Conservation (phyloP, 2,888 invertebrate species). For the Nasonovia ribisnigri region DNA sequence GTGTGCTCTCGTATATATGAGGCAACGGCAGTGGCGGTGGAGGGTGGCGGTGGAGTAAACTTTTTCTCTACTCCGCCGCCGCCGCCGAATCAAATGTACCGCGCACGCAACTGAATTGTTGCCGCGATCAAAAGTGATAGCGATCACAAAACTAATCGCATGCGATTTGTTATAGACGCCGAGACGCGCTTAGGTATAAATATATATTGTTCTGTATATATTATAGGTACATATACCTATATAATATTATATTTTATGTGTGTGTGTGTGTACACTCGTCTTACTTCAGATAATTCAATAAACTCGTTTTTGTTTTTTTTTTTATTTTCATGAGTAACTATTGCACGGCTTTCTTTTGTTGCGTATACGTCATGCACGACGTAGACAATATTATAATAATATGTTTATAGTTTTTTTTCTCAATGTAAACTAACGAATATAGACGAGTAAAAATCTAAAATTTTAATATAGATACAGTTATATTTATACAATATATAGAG, state of each 20-base stretch:
- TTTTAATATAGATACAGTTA: background rate
- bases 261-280: background rate
- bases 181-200: background rate
- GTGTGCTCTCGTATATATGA: no score
- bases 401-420: background rate
- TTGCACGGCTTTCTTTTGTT: background rate
- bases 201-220: background rate
- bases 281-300: background rate
- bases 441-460: background rate
- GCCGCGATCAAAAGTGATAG: slow-evolving; percentile 60
- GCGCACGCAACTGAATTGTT: slow-evolving; percentile 20
- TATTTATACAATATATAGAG: no score
- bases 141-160: slow-evolving; percentile 49
- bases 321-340: background rate
- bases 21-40: background rate
- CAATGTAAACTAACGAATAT: background rate
- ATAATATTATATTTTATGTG: background rate
- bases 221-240: background rate
- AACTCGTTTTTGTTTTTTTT: background rate
- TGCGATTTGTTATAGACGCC: slow-evolving; percentile 32
- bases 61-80: slow-evolving; percentile 42
- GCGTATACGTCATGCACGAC: background rate
- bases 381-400: background rate
- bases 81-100: slow-evolving; percentile 46
- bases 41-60: background rate